Evolutionary conservation across 1,140 invertebrate genomes (phyloP).

Genomic region (Heliconius melpomene): DNA sequence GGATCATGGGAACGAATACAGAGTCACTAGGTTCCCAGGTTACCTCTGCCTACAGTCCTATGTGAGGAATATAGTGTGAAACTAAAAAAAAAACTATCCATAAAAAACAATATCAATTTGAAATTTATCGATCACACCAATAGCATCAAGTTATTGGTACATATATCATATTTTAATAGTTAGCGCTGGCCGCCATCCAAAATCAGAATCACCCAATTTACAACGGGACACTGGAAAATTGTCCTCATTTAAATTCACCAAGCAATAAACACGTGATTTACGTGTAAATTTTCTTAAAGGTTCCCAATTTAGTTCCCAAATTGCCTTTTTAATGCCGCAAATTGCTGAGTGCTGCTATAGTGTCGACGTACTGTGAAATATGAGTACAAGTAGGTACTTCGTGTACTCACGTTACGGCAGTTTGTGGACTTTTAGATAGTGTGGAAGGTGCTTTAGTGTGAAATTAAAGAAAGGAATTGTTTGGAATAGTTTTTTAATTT

Average conservation of each 20-base stretch:
- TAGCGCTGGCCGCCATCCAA: constrained; percentile 16
- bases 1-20: no score
- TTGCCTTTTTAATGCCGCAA: constrained; percentile 35
- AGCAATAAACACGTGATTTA: constrained; percentile 39
- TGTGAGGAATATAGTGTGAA: no score
- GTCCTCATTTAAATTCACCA: constrained; percentile 22
- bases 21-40: no score
- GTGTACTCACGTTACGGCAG: neutral
- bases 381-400: neutral
- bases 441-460: neutral
- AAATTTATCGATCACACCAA: neutral
- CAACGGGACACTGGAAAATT: constrained; percentile 13
- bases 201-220: constrained; percentile 11
- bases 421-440: neutral
- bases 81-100: neutral
- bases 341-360: constrained; percentile 22
- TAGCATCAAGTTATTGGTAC: neutral
- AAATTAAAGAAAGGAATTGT: neutral
- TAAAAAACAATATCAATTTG: neutral
- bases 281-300: constrained; percentile 40
- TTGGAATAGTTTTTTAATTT: no score
- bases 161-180: constrained; percentile 1
- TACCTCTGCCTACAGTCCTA: no score
- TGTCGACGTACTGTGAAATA: constrained; percentile 19
- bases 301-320: constrained; percentile 33